Evolutionary conservation across 2,113 vertebrate genomes (phyloP), one percentile per base, ranked within the genome.

Genomic region (Cynoglossus semilaevis): DNA sequence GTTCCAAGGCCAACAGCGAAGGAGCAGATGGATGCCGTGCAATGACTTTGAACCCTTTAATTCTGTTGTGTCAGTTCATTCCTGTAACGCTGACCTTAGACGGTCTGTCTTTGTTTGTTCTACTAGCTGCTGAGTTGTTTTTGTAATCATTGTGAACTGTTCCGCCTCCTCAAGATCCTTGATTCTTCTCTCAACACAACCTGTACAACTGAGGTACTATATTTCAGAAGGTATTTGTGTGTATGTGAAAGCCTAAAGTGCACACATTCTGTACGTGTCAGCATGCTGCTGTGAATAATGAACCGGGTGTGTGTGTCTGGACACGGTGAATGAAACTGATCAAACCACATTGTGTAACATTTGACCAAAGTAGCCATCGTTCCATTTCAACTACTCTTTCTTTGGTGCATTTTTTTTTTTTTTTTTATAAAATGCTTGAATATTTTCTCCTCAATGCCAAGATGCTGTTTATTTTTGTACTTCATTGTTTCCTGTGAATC

Each of bases 401-500:
- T 84, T 61, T 88, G 22, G 72, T 73, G 78, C 52, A 72, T 89
- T 86, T 45, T 89, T 88, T 88, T 84, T 51, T 71, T 89, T 86
- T 45, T 89, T 88, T 88, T 84, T 51, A 86, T 88, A 79, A 90
- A 82, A 86, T 82, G 85, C 85, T 84, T 88, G 72, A 88, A 84
- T 89, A 86, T 84, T 83, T 87, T 88, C 84, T 88, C 76, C 77
- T 89, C 67, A 36, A 89, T 86, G 85, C 88, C 90, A 90, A 90
- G 82, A 89, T 90, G 82, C 83, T 66, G 80, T 89, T 91, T 92
- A 90, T 91, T 92, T 92, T 91, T 91, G 80, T 91, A 92, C 81
- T 73, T 88, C 73, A 59, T 88, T 75, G 67, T 81, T 50, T 88
- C 83, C 82, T 85, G 81, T 84, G 80, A 60, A 80, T 89, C 72